phyloP scores from a whole-genome alignment of 2,888 invertebrate genomes.

The Suillia variegata region DNA sequence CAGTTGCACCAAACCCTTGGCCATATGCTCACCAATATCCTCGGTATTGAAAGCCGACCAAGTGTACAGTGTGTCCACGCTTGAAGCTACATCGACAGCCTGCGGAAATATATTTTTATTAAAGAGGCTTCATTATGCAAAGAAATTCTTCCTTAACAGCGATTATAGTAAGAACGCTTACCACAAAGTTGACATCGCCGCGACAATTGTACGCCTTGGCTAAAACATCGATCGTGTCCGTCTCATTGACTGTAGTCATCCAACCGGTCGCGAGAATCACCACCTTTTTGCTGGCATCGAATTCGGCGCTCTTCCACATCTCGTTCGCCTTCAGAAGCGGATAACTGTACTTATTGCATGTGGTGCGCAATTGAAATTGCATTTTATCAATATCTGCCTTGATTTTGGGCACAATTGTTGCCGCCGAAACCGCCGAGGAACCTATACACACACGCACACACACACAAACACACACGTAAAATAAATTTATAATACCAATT shows the following conservation, averaged over 20 bases:
- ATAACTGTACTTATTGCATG: constrained; percentile 43
- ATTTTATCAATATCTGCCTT: constrained; percentile 52
- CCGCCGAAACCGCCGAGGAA: constrained; percentile 47
- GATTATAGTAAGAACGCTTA: constrained; percentile 32
- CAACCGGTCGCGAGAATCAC: constrained; percentile 59
- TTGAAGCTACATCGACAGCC: constrained; percentile 55
- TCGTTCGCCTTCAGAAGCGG: constrained; percentile 45
- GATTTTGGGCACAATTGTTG: constrained; percentile 42
- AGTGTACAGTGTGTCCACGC: constrained; percentile 55
- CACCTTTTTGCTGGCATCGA: constrained; percentile 49
- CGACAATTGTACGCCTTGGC: constrained; percentile 55
- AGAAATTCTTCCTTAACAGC: too few relatives aligned
- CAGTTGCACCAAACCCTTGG: constrained; percentile 45
- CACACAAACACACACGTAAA: too few relatives aligned
- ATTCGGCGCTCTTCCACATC: constrained; percentile 53
- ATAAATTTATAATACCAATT: not conserved
- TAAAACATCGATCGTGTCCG: constrained; percentile 44
- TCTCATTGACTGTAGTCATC: constrained; percentile 53
- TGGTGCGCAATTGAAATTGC: constrained; percentile 51
- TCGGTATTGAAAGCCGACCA: constrained; percentile 60
- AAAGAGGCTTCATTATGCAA: not conserved
- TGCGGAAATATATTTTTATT: constrained; percentile 23
- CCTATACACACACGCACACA: constrained; percentile 38
- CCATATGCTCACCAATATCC: constrained; percentile 51
- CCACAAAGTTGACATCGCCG: constrained; percentile 57